phyloP scores from a whole-genome alignment of 2,888 invertebrate species.

The Mylabris sibirica region DNA sequence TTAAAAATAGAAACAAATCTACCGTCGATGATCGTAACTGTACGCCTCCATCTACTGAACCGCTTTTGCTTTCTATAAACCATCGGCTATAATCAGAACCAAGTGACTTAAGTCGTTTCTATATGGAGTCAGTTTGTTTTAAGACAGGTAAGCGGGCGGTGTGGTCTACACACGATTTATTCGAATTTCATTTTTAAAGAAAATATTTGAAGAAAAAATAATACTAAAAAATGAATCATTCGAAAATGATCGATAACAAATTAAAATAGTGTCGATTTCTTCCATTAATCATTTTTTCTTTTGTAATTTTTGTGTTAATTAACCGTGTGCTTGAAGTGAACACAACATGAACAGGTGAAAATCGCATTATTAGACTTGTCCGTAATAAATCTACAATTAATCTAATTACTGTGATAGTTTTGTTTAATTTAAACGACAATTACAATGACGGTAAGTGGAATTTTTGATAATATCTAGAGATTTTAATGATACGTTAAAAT shows the following conservation, averaged over 20 bases:
- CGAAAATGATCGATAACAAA: neutral
- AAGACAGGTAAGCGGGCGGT: neutral
- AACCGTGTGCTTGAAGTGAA: constrained; percentile 21
- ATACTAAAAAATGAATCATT: neutral
- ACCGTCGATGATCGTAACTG: neutral
- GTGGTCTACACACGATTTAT: neutral
- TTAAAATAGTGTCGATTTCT: neutral
- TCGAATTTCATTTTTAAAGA: neutral
- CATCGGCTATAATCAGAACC: neutral
- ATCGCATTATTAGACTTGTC: constrained; percentile 13
- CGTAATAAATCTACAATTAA: constrained; percentile 11
- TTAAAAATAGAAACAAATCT: neutral
- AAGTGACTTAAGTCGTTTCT: neutral
- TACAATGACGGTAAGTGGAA: constrained; percentile 25
- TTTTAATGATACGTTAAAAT: constrained; percentile 26
- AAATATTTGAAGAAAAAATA: no score
- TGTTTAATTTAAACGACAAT: neutral
- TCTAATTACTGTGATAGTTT: constrained; percentile 4
- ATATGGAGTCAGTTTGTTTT: neutral
- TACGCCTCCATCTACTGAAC: neutral
- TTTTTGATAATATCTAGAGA: constrained; percentile 21
- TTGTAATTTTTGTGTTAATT: neutral
- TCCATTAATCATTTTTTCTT: neutral
- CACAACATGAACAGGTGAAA: constrained; percentile 41
- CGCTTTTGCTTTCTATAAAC: constrained; percentile 11